phyloP scores from a whole-genome alignment of 2,797 vertebrate species.

The Phataginus tetradactyla region DNA sequence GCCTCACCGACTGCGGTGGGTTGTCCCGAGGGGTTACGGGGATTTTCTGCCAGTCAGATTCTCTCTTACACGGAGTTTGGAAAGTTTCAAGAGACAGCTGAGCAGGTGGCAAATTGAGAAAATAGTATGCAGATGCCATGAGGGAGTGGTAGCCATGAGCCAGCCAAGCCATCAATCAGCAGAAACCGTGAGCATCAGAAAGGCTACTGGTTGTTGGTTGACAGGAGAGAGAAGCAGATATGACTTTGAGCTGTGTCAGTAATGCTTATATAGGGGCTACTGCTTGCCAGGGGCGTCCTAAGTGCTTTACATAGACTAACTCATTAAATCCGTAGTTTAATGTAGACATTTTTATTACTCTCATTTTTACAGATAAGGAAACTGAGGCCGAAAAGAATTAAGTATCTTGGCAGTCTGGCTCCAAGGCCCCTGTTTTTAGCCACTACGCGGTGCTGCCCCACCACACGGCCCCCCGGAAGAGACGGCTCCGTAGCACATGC shows the following conservation, averaged over 20 bases:
- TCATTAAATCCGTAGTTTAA: background rate
- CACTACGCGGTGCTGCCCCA: too few species aligned
- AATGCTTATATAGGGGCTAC: too few species aligned
- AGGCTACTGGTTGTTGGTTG: background rate
- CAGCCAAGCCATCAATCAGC: background rate
- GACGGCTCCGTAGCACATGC: too few species aligned
- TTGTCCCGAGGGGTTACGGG: background rate
- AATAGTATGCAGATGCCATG: background rate
- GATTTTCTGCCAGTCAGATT: background rate
- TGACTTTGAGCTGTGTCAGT: rapidly evolving
- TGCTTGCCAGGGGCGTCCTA: background rate
- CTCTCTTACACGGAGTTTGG: background rate
- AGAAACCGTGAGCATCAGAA: background rate
- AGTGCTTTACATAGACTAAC: background rate
- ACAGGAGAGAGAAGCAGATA: background rate
- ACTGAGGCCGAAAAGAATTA: background rate
- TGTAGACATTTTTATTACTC: background rate
- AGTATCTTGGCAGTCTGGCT: background rate
- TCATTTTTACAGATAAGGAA: background rate
- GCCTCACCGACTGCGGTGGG: too few species aligned
- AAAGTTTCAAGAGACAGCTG: background rate
- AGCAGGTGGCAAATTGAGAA: background rate
- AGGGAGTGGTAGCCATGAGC: background rate
- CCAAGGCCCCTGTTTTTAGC: background rate
- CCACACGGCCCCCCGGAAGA: too few species aligned